Base-by-base conservation (phyloP, 2,888 invertebrate genomes). In the Sarcophaga variegata region DNA sequence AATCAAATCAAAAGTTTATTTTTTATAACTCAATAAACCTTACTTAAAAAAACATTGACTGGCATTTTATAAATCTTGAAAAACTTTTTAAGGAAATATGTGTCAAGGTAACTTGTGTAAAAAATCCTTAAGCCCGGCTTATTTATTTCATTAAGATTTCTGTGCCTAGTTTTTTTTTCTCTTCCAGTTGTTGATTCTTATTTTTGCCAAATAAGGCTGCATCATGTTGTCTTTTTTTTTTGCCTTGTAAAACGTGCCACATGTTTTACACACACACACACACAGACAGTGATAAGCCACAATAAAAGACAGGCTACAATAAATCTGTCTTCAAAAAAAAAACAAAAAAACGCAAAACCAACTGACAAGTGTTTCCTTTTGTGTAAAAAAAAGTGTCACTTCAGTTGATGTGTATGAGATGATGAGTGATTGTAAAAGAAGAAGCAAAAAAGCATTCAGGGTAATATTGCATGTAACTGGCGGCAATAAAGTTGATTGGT, bases 291-390 rank as follows among this genome's bases (percentile, higher is more conserved):
- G 37, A 37, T 8, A 37, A 37, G 37, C 10, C 37, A 37, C 10
- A 37, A 37, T 37, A 37, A 37, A 37, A 37, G 8, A 37, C 37
- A 37, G 37, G 37, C 37, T 37, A 37, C 37, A 37, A 37, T 3
- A 37, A 37, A 10, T 37, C 8, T 37, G 37, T 37, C 2, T 37
- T 8, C 2, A 10, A 14, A 10, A 5, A 72, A 22, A 22, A 22
- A 22, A 22, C 60, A 45, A 59, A 54, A n/a, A 27, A 59, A 71
- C 69, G 14, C 22, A 37, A 54, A 3, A 64, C 63, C 60, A 37
- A 62, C 14, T 70, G 70, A 67, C 79, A 80, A 80, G 69, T 80
- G 80, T 22, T 80, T 80, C 77, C 79, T 80, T 74, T 79, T 83
- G 59, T 27, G 80, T 64, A 59, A 64, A 64, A 10, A 84, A 47